Evolutionary conservation across 2,797 vertebrate genomes (phyloP), one percentile per base, ranked within the genome.

Genomic region (Lepidocolaptes lacrymiger): DNA sequence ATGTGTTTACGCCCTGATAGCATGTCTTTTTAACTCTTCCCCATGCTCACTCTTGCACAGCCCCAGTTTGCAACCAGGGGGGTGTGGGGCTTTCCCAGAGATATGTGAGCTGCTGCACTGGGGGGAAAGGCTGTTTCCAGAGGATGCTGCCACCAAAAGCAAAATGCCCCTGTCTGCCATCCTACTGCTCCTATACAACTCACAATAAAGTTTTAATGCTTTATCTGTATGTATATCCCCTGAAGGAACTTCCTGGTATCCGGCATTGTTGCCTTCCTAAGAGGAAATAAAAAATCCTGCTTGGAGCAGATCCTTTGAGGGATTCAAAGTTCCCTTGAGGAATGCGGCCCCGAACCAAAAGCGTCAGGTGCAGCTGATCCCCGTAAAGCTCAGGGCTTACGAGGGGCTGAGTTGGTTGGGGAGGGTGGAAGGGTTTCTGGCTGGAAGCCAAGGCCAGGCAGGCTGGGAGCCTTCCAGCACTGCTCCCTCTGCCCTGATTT

Each of bases 301-400:
- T 93, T 76, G 91, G 80, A 91, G 34, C 59, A 88, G 85, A 58
- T n/a, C 34, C 34, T 89, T 63, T 32, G 56, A 51, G 55, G 55
- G 58, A 95, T 86, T 91, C 34, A 41, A 15, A 78, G 73, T 17
- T 88, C 73, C 36, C 85, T 68, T 5, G 15, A 93, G 89, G 91
- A 92, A 92, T 89, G 89, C 0, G 0, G 80, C 80, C 39, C 69
- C 66, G 69, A 86, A 63, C 73, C 30, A 32, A 84, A 78, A 75
- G 58, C 0, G 1, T 91, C 95, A 96, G 95, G 95, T 93, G 95
- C 95, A 88, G 89, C 89, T 92, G 92, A 94, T 93, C 87, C 73
- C 16, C 2, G 43, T 46, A 75, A 92, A 95, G 48, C 84, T 89
- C 2, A 0, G 67, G 71, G 74, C 55, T 93, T 92, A 89, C 0